A percentile compares a stretch with the other conserved stretches of the same genome.
Conservation (phyloP, 2,888 invertebrate genomes). For the Eupithecia dodoneata region DNA sequence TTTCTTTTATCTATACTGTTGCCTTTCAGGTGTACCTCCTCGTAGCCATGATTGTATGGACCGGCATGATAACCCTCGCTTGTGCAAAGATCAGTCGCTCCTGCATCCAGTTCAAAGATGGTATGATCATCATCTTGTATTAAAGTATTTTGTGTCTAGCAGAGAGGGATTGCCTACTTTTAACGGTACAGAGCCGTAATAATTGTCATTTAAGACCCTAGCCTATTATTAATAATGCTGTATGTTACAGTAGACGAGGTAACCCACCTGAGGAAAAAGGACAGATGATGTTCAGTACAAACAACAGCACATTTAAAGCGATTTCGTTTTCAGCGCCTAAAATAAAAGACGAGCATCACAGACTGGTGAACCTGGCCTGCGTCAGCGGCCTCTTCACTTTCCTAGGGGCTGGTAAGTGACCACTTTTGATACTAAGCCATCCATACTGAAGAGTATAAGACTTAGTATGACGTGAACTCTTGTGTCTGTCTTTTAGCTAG, state of each 20-base stretch:
- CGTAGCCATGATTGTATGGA: slow-evolving; percentile 69
- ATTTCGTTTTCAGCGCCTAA: slow-evolving; percentile 66
- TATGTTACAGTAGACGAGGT: too few relatives aligned
- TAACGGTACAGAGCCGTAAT: background rate
- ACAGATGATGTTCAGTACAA: too few relatives aligned
- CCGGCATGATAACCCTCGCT: slow-evolving; percentile 61
- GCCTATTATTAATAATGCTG: too few relatives aligned
- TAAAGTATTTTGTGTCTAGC: background rate
- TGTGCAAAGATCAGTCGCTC: slow-evolving; percentile 67
- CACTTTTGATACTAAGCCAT: background rate
- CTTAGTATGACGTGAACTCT: background rate
- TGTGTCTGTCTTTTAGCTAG: too few relatives aligned
- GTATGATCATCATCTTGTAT: slow-evolving; percentile 45
- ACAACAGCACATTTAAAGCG: background rate
- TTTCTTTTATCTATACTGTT: background rate
- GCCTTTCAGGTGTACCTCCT: slow-evolving; percentile 67
- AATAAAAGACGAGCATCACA: slow-evolving; percentile 74
- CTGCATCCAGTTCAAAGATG: slow-evolving; percentile 69
- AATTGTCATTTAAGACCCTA: too few relatives aligned
- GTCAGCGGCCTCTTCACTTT: slow-evolving; percentile 76
- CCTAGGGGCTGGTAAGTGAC: slow-evolving; percentile 66
- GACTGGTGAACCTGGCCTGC: slow-evolving; percentile 71
- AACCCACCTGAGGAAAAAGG: too few relatives aligned
- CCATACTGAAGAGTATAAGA: background rate
- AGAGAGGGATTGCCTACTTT: background rate